These are phyloP conservation scores for Rhegmatorhina hoffmannsi DNA, from an alignment of 2,113 vertebrate genomes.

Conservation along the genomic window DNA sequence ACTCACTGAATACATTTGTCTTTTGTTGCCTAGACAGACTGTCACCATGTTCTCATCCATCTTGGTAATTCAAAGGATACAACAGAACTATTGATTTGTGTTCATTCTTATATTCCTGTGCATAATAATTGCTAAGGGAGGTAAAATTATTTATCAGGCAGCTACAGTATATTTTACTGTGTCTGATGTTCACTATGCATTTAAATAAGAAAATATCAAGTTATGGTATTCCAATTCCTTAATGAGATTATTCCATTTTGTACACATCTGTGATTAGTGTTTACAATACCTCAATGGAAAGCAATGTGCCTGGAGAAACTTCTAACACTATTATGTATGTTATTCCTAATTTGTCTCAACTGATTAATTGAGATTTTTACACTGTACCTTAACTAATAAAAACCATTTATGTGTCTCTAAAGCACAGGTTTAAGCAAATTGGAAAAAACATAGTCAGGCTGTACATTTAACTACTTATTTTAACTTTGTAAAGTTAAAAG, in stretches of 20 bases:
- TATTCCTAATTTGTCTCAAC: background rate
- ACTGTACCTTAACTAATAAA: background rate
- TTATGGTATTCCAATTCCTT: background rate
- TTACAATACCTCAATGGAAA: background rate
- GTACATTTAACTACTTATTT: background rate
- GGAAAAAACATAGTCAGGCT: background rate
- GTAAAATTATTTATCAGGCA: background rate
- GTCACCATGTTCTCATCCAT: constrained; percentile 69
- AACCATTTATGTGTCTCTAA: background rate
- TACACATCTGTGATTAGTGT: constrained; percentile 6
- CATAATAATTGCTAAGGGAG: background rate
- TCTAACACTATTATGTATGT: background rate
- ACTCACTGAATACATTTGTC: constrained; percentile 63
- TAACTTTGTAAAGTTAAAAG: background rate
- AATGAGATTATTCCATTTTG: background rate
- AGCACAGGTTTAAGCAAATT: background rate
- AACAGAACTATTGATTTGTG: constrained; percentile 76
- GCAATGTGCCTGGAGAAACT: background rate
- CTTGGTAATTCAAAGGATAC: constrained; percentile 70
- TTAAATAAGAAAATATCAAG: constrained; percentile 12
- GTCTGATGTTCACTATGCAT: background rate
- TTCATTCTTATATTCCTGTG: constrained; percentile 50
- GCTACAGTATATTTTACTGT: background rate
- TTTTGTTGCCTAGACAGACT: constrained; percentile 54
- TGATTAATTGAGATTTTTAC: background rate